Base-by-base conservation (phyloP, 2,113 vertebrate genomes). In the Cinclus mexicanus region DNA sequence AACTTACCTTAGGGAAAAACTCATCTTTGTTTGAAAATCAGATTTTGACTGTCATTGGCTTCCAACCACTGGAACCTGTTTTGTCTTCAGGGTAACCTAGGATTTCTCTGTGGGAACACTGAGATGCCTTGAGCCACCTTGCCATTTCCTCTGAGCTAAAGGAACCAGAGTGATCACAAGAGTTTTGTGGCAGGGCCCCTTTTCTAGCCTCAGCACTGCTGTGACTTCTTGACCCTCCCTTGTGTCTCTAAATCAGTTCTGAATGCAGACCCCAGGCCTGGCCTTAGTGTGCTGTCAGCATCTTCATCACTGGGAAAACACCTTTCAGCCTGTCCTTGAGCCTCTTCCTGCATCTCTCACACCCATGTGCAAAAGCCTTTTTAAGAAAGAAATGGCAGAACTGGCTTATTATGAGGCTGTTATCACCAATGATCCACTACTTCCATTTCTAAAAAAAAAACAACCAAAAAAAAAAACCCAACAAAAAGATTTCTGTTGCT, bases 131-230 rank as follows among this genome's bases (percentile, higher is more conserved):
- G 49, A 71, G 61, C 28, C 39, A 60, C 56, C 55, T 6, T 84
- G 56, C 17, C 41, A 9, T 14, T 39, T 78, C 35, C 70, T 71
- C 61, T 47, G 10, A 37, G 77, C 65, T 39, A 23, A 74, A 37
- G 35, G 35, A 37, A 55, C 17, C 35, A 42, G 35, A 15, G 23
- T 24, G 23, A 29, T 55, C 41, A 6, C 2, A 11, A 42, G 16
- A 15, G 14, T 12, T 28, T 3, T 2, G 44, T 22, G 4, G 12
- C 41, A 44, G 29, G 71, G 16, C 3, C 0, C 5, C 11, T 70
- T 50, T 59, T 46, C 44, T 6, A 67, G 50, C 33, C 55, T 28
- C 72, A 71, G 21, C 78, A 47, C 35, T 63, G 35, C 0, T 14
- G 29, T 39, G 37, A 23, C 16, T 64, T 65, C 33, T 52, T 50